Conservation (phyloP, 2,113 vertebrate species). For the Vulpes ferrilata region DNA sequence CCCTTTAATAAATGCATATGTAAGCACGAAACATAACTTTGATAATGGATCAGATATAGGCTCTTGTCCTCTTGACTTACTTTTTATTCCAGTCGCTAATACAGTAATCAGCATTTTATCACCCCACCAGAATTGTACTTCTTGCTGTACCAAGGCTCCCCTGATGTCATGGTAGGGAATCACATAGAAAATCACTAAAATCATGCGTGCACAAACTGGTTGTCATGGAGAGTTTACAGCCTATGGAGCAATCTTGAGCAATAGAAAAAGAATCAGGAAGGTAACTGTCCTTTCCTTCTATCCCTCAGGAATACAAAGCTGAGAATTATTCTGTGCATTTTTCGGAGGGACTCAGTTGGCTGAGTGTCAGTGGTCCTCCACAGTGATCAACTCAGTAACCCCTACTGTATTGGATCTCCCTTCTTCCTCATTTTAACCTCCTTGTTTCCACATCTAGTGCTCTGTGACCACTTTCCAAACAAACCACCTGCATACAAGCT, state of each 20-base stretch:
- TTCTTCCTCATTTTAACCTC: not conserved
- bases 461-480: not conserved
- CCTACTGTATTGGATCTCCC: not conserved
- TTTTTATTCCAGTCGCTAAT: not conserved
- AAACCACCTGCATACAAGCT: not conserved
- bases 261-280: not conserved
- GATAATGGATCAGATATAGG: not conserved
- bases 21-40: not conserved
- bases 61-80: not conserved
- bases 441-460: not conserved
- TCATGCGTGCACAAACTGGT: not conserved
- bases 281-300: not conserved
- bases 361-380: not conserved
- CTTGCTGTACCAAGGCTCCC: not conserved
- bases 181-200: not conserved
- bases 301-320: not conserved
- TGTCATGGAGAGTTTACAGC: not conserved
- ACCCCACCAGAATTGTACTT: not conserved
- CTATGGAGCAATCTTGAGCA: not conserved
- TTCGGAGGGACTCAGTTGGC: not conserved
- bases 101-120: not conserved
- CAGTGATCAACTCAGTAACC: not conserved
- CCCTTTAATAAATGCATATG: not conserved
- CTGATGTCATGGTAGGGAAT: not conserved
- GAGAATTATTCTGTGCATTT: not conserved